Evolutionary conservation across 2,113 vertebrate species (phyloP).

Genomic region (Eulemur macaco): DNA sequence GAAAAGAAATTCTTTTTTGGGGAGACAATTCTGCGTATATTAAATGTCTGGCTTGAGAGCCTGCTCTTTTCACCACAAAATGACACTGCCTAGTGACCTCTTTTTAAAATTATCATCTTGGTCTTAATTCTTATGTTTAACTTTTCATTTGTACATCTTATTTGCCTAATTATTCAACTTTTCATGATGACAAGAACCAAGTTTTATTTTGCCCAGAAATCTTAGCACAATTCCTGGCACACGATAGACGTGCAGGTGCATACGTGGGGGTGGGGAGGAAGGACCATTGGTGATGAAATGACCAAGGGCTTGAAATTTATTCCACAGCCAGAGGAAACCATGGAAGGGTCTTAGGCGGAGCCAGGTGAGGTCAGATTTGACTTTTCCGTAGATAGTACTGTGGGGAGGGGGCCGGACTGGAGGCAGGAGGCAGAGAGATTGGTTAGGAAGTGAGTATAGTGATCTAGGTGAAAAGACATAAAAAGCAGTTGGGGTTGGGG

Average conservation of each 20-base stretch:
- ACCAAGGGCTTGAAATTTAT: background rate
- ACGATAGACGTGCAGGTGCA: background rate
- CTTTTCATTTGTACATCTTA: background rate
- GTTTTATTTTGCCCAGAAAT: background rate
- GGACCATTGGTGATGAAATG: background rate
- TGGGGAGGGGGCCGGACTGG: fast-evolving
- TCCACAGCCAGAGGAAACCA: background rate
- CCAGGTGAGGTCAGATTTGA: background rate
- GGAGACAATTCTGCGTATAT: background rate
- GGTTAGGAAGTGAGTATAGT: background rate
- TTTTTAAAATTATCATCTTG: background rate
- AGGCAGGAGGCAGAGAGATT: too few species aligned
- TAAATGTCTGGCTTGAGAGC: background rate
- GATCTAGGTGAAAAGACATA: background rate
- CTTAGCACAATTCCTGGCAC: background rate
- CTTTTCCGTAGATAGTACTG: background rate
- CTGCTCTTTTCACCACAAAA: background rate
- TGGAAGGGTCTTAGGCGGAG: background rate
- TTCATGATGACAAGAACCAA: background rate
- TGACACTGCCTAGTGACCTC: background rate
- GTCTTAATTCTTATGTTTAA: background rate
- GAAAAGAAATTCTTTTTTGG: background rate
- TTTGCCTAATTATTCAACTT: background rate
- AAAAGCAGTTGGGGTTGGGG: background rate
- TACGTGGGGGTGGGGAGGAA: fast-evolving